Conservation (phyloP, 2,888 invertebrate species). For the Drosophila putrida region DNA sequence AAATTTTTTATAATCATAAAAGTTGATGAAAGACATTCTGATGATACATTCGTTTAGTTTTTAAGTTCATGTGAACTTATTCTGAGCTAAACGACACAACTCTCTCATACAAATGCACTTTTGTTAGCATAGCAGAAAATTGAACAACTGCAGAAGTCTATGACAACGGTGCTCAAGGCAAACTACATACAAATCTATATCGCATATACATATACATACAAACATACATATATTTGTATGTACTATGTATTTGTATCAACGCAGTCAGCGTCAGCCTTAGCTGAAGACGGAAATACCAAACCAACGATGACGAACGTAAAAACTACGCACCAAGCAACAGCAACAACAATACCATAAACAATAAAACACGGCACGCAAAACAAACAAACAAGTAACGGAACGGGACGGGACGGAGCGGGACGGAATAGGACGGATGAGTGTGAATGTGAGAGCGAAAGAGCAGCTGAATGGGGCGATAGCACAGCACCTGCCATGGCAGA, state of each 20-base stretch:
- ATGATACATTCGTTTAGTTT: no score
- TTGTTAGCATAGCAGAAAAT: conserved; percentile 61
- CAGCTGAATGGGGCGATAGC: conserved; percentile 42
- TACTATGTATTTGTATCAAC: conserved; percentile 15
- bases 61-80: no score
- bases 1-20: no score
- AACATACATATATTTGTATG: neutral
- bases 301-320: conserved; percentile 80
- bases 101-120: conserved; percentile 51
- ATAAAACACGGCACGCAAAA: conserved; percentile 79
- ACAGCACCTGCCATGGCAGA: conserved; percentile 67
- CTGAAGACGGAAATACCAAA: conserved; percentile 80
- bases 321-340: conserved; percentile 76
- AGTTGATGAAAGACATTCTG: neutral
- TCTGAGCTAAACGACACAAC: no score
- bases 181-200: conserved; percentile 38
- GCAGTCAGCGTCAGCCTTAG: conserved; percentile 50
- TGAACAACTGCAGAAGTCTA: conserved; percentile 67
- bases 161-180: conserved; percentile 70
- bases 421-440: conserved; percentile 7
- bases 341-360: conserved; percentile 54
- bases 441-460: conserved; percentile 29
- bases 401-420: neutral
- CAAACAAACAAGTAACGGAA: conserved; percentile 71
- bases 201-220: conserved; percentile 7